These are phyloP conservation scores for Hafferia zeledoni DNA, from an alignment of 2,797 vertebrate species.

Conservation along the genomic window DNA sequence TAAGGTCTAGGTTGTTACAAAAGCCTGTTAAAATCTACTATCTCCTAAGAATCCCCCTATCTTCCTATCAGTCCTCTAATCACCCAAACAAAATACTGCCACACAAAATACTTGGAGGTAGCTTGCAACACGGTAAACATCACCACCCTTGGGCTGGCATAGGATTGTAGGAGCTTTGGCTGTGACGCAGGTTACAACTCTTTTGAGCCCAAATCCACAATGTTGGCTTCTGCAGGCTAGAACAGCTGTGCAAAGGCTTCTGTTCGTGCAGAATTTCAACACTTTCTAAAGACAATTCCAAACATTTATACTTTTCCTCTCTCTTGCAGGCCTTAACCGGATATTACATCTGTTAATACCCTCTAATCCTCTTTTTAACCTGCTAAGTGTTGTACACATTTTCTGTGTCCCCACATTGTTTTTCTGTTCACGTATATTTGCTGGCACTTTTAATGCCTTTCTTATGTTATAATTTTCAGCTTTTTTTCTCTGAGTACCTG, in stretches of 20 bases:
- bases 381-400: not conserved
- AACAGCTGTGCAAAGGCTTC: not conserved
- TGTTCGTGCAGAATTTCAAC: not conserved
- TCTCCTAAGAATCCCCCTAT: not conserved
- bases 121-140: not conserved
- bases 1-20: not conserved
- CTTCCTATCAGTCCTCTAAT: not conserved
- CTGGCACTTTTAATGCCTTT: conserved; percentile 1
- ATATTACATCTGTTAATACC: not conserved
- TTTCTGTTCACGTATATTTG: conserved; percentile 20
- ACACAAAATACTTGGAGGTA: not conserved
- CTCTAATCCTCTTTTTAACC: not conserved
- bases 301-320: not conserved
- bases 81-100: not conserved
- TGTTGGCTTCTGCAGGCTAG: not conserved
- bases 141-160: not conserved
- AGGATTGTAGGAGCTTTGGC: not conserved
- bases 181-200: not conserved
- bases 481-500: conserved; percentile 9
- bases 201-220: not conserved
- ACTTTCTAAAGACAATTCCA: not conserved
- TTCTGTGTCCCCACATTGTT: not conserved
- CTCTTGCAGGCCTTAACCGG: not conserved
- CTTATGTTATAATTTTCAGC: not conserved
- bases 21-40: not conserved